A percentile compares a stretch with the other conserved stretches of the same genome.
Conservation (phyloP, 2,888 invertebrate genomes). For the Saturnia pavonia region DNA sequence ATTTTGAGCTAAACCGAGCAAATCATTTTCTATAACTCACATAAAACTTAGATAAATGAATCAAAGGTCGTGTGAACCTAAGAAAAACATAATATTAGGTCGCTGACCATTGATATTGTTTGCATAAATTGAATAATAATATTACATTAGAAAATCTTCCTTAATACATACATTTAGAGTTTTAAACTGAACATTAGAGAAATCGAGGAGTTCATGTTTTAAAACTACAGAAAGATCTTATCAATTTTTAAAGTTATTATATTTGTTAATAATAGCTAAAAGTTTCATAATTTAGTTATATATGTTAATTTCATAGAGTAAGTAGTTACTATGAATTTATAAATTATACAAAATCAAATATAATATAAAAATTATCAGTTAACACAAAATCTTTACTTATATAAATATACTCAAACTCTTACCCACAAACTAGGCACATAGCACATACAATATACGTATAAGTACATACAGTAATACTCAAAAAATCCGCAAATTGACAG, state of each 20-base stretch:
- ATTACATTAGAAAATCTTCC: background rate
- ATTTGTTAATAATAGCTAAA: background rate
- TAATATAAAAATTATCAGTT: background rate
- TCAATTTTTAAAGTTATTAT: background rate
- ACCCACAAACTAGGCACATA: background rate
- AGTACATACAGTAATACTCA: no score
- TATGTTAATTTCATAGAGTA: background rate
- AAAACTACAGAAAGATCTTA: background rate
- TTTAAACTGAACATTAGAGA: background rate
- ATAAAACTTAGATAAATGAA: background rate
- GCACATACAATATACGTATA: background rate
- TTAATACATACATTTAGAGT: background rate
- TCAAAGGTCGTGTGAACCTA: background rate
- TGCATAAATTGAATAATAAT: slow-evolving; percentile 8
- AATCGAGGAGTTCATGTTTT: background rate
- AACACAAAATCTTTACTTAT: background rate
- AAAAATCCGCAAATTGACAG: no score
- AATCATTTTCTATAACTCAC: background rate
- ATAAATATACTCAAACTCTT: background rate
- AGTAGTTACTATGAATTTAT: background rate
- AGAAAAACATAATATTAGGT: background rate
- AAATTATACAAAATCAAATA: background rate
- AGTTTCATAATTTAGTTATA: background rate
- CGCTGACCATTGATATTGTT: background rate
- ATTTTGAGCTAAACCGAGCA: background rate